Evolutionary conservation across 2,888 invertebrate genomes (phyloP), one percentile per base, ranked within the genome.

Genomic region (Drosophila prostipennis): DNA sequence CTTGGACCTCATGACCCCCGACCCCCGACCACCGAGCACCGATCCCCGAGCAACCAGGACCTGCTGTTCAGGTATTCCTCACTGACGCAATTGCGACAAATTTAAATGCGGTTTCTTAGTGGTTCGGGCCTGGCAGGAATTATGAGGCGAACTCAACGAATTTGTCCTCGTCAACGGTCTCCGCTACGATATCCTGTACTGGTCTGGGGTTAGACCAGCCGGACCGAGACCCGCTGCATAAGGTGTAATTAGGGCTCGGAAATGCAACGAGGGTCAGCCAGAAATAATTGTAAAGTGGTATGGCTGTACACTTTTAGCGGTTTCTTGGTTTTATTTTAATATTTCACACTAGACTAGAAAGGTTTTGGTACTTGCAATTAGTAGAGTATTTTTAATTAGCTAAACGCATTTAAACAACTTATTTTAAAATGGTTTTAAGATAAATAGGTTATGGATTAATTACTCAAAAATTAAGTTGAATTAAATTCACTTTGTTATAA

Each of bases 1-100:
- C 64, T 68, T 54, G 54, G 64, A 19, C 56, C 37, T 29, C 56
- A 11, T 10, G 57, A 39, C 32, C 69, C 39, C 39, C 32, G 11
- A 29, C 32, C 32, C 3, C 16, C 32, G 2, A 16, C 34, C 53
- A 34, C n/a, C 32, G 2, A 16, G 23, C 53, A 34, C n/a, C 29
- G 40, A 45, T 10, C 26, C n/a, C 26, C 45, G 26, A n/a, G 29
- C 10, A 13, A 40, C 40, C n/a, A n/a, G 23, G 11, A 26, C 55
- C 48, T 52, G 55, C 88, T 67, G 72, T 49, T 51, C 64, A 69
- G 57, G 61, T 69, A 42, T 74, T 69, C 52, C 77, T 63, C 72
- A 78, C 76, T 88, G 82, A 74, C 82, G 82, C 87, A 88, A 82
- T 85, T 85, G 89, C 84, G 87, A 89, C 84, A 85, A 85, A 89